phyloP scores from a whole-genome alignment of 1,140 invertebrate species.

The Aphis craccivora region DNA sequence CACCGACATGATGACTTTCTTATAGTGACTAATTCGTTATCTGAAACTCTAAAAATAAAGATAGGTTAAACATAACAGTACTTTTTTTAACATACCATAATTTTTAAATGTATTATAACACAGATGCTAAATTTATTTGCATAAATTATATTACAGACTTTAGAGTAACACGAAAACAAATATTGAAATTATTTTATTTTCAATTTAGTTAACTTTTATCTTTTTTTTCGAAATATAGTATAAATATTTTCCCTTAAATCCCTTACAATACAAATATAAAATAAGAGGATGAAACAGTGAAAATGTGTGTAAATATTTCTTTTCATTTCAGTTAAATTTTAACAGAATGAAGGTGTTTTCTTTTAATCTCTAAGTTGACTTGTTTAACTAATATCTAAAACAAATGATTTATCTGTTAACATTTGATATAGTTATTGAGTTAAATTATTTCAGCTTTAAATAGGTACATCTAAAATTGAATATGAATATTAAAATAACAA shows the following conservation, averaged over 20 bases:
- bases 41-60: neutral
- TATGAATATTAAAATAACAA: neutral
- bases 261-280: neutral
- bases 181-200: neutral
- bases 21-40: neutral
- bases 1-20: conserved; percentile 18
- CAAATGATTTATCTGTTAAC: neutral
- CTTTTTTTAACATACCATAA: too few species aligned
- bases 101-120: neutral
- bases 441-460: neutral
- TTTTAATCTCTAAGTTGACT: neutral
- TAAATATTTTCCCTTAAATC: neutral
- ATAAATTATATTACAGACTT: neutral
- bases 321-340: neutral
- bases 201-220: neutral
- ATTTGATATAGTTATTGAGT: neutral
- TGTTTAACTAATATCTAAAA: neutral
- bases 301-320: neutral
- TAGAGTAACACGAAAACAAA: neutral
- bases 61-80: neutral
- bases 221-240: neutral
- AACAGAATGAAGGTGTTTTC: neutral
- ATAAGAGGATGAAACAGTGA: neutral
- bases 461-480: neutral
- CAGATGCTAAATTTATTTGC: neutral